Base-by-base conservation (phyloP, 35 echinoderm and acorn worm genomes). In the Apostichopus parvimensis region DNA sequence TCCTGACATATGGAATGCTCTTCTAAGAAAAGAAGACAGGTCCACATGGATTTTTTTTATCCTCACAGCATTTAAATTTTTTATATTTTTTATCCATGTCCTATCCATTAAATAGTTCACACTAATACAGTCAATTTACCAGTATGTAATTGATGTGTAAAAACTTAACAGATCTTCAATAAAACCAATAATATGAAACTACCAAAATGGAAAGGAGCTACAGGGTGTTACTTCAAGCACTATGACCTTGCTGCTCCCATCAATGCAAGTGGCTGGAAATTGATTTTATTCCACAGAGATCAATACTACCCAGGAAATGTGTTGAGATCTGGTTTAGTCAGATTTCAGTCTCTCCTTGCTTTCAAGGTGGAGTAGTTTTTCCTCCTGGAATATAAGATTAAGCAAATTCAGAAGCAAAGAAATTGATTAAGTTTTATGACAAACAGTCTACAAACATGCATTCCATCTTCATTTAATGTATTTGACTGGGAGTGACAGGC, bases 241-340 rank as follows among this genome's bases (percentile, higher is more conserved):
- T 54, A 7, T 58, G 81, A 59, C 81, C 54, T 60, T 84, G 15
- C 81, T 84, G 22, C 81, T 53, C 81, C 81, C 81, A 84, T 84
- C 81, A 84, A 20, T 8, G 17, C 81, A 84, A 84, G 81, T 84
- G 81, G 81, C 55, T 84, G 8, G 17, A 84, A 84, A 84, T 84
- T 84, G 81, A 84, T 84, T 84, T 84, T 75, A 20, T 75, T 59
- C 58, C 18, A 9, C 54, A 84, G 55, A 15, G 81, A 84, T 84
- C 81, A 84, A 84, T 84, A 84, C 54, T 57, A 54, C 14, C 79
- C 79, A 82, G 79, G 79, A 82, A 82, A 82, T 84, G 81, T 84
- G 54, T 58, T 57, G 81, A 84, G 56, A 58, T 22, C 81, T 58
- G 81, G 81, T 84, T 57, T 84, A 59, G 81, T 84, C 54, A 59